A percentile compares a stretch with the other conserved stretches of the same genome.
Conservation (phyloP, 2,113 vertebrate genomes). For the Brachyhypopomus occidentalis region DNA sequence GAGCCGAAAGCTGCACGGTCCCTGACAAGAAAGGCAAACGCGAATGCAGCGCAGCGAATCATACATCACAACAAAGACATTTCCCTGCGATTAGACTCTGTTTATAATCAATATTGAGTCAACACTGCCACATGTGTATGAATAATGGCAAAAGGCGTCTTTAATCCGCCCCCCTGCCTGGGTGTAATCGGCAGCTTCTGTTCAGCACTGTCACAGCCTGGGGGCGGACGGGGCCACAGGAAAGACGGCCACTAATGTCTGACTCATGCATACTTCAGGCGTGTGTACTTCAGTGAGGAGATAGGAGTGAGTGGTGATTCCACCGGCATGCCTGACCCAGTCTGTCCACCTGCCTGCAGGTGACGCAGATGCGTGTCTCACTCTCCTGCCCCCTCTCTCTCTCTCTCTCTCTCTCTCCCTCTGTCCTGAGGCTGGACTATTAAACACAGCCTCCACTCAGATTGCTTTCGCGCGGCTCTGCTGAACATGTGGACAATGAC, state of each 20-base stretch:
- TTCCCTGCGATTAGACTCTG: constrained; percentile 47
- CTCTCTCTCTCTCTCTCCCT: constrained; percentile 31
- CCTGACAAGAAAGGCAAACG: constrained; percentile 34
- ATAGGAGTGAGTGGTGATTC: constrained; percentile 9
- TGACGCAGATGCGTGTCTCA: constrained; percentile 24
- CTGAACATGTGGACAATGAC: constrained; percentile 58
- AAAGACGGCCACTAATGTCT: constrained; percentile 54
- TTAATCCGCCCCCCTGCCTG: not conserved
- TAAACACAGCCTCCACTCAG: constrained; percentile 53
- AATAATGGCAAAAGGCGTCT: constrained; percentile 16
- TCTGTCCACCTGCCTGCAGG: constrained; percentile 52
- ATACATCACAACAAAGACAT: constrained; percentile 50
- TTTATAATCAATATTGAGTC: constrained; percentile 42
- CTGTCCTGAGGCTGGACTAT: constrained; percentile 49
- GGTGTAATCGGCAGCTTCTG: constrained; percentile 33
- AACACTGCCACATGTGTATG: constrained; percentile 17
- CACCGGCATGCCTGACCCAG: not conserved
- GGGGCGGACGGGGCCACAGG: constrained; percentile 40
- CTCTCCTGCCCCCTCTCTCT: constrained; percentile 7
- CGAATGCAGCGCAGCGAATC: constrained; percentile 22
- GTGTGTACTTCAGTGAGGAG: not conserved
- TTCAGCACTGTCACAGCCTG: constrained; percentile 45
- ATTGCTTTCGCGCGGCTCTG: constrained; percentile 58
- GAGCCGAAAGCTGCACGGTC: constrained; percentile 24
- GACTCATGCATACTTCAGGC: not conserved